Evolutionary conservation across 2,888 invertebrate species (phyloP).

Genomic region (Cosmopolites sordidus): DNA sequence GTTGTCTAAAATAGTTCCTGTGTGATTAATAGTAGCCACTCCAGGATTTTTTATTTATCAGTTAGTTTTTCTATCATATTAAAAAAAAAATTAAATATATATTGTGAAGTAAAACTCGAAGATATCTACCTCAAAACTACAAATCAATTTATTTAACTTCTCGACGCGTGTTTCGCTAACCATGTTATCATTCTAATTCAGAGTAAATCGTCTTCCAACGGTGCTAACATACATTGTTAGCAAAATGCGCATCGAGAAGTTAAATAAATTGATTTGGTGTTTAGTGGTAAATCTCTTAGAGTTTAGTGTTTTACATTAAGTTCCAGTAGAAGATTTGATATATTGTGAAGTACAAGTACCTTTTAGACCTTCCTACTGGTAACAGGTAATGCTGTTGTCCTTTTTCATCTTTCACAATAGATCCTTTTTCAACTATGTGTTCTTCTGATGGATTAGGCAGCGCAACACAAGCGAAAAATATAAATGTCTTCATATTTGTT

Average conservation of each 20-base stretch:
- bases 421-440: background rate
- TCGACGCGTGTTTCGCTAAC: too few relatives aligned
- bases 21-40: conserved; percentile 15
- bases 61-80: background rate
- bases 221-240: too few relatives aligned
- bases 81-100: background rate
- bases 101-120: background rate
- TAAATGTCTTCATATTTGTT: conserved; percentile 25
- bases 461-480: conserved; percentile 16
- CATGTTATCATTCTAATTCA: too few relatives aligned
- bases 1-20: conserved; percentile 32
- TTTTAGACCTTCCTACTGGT: conserved; percentile 21
- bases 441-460: conserved; percentile 11
- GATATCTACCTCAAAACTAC: background rate
- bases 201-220: too few relatives aligned
- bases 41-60: background rate
- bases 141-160: too few relatives aligned
- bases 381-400: conserved; percentile 23
- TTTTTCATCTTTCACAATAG: conserved; percentile 25
- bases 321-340: background rate
- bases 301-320: too few relatives aligned
- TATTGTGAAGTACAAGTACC: conserved; percentile 17
- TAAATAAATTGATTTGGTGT: too few relatives aligned
- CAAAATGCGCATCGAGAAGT: too few relatives aligned
- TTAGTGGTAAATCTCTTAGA: too few relatives aligned